Base-by-base conservation (phyloP, 2,113 vertebrate species). In the Hemicordylus capensis region DNA sequence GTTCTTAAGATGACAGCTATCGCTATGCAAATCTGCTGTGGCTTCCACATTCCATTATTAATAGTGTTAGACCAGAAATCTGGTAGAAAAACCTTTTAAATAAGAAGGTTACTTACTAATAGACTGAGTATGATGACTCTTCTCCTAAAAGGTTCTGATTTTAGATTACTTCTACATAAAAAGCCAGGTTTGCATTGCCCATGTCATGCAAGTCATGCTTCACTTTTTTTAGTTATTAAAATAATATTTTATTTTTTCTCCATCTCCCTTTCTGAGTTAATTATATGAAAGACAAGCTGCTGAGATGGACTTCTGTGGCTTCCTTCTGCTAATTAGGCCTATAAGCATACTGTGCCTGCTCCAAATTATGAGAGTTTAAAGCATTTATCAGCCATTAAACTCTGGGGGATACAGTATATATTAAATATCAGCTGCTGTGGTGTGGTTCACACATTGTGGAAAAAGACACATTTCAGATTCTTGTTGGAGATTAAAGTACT, bases 241-340 rank as follows among this genome's bases (percentile, higher is more conserved):
- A 31, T 12, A 87, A 58, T 46, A 1, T 15, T 63, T 72, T 3
- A 70, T 1, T 8, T 10, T 10, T 76, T 42, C 86, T 82, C 66
- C 11, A 91, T 46, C 80, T 4, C 1, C 39, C 59, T 74, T 89
- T 56, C 14, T 6, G 19, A 86, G 88, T 80, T 1, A 66, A 34
- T 89, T 84, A 81, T 89, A 86, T 46, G 79, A 85, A 77, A 87
- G 86, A 37, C 48, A 83, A 37, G 4, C 28, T 73, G 6, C 10
- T 1, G 12, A 83, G 78, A 44, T 72, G 22, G 63, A 72, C 84
- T 64, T 0, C 0, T 76, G 39, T 78, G 48, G 70, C 86, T 87
- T 91, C 58, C 20, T 89, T 88, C 34, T 76, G 74, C 61, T 90
- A 85, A 80, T 89, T 89, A 78, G 78, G 46, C 63, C 77, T 46